Evolutionary conservation across 2,113 vertebrate genomes (phyloP), one percentile per base, ranked within the genome.

Genomic region (Pedetes capensis): DNA sequence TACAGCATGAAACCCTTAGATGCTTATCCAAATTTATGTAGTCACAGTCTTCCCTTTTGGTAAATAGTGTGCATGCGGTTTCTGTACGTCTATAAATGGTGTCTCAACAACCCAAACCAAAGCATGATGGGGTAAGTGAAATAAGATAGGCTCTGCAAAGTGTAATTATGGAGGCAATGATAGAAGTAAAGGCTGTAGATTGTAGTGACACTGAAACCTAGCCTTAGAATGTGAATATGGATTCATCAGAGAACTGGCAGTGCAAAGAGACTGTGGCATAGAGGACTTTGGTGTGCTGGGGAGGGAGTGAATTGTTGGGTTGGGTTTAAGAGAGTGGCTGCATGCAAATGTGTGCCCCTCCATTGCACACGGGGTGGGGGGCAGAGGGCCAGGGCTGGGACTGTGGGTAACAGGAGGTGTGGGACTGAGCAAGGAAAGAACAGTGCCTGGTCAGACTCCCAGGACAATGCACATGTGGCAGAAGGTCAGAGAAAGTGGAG

Each of bases 81-180:
- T 0, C 17, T 2, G 2, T 1, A 5, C 3, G 10, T 49, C 47
- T 72, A 23, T 23, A 9, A n/a, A 4, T 18, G 16, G 27, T 6
- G 17, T 25, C 55, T 37, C 3, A 23, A 47, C 2, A 8, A 10
- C 3, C 16, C 8, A n/a, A 6, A 6, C 29, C 5, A 12, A 69
- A 84, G 12, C 4, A 29, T 4, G 8, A 10, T 10, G 23, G 11
- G 27, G 51, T 5, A n/a, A 34, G 55, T 57, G 18, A 22, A 39
- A 3, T 18, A 64, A 63, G 47, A 16, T 20, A 64, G 72, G 12
- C 32, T 8, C 23, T n/a, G 13, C 3, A 29, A 69, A 18, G 20
- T 27, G 9, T 34, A 13, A 7, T 18, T 76, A 8, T 8, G 25
- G 49, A 74, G 82, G 44, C 57, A 47, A 39, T 1, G 3, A 5